These are phyloP conservation scores for Drosophila paucipuncta DNA, from an alignment of 2,888 invertebrate species.

Conservation along the genomic window DNA sequence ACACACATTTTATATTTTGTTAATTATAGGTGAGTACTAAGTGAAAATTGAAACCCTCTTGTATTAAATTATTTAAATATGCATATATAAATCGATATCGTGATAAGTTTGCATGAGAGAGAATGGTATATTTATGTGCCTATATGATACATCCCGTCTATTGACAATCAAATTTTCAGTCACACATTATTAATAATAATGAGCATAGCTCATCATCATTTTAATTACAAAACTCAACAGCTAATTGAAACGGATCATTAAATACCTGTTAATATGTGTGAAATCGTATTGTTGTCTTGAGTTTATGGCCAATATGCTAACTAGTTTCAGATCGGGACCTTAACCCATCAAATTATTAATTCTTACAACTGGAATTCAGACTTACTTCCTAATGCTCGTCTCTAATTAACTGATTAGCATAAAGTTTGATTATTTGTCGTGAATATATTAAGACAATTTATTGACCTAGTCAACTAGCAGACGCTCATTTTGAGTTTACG, in stretches of 20 bases:
- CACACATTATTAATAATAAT: constrained; percentile 18
- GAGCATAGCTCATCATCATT: constrained; percentile 36
- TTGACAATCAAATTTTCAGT: constrained; percentile 34
- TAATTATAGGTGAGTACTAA: constrained; percentile 11
- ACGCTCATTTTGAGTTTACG: constrained; percentile 8
- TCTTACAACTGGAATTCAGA: constrained; percentile 20
- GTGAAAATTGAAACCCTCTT: background rate
- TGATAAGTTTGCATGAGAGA: constrained; percentile 15
- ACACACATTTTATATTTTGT: background rate
- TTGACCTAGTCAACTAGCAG: constrained; percentile 49
- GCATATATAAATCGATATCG: constrained; percentile 6
- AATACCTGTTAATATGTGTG: constrained; percentile 40
- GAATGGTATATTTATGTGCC: constrained; percentile 4
- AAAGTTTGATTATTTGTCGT: constrained; percentile 15
- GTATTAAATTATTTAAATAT: background rate
- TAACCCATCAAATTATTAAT: constrained; percentile 15
- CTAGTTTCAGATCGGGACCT: constrained; percentile 20
- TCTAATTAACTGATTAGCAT: constrained; percentile 53
- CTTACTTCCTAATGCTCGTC: constrained; percentile 25
- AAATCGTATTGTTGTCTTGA: constrained; percentile 19
- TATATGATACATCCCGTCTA: constrained; percentile 35
- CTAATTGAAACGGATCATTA: constrained; percentile 37
- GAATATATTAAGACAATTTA: constrained; percentile 42
- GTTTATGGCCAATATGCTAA: constrained; percentile 30
- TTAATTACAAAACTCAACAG: constrained; percentile 50